These are phyloP conservation scores for Hemicrepidius hirtus DNA, from an alignment of 2,888 invertebrate species.

Conservation along the genomic window DNA sequence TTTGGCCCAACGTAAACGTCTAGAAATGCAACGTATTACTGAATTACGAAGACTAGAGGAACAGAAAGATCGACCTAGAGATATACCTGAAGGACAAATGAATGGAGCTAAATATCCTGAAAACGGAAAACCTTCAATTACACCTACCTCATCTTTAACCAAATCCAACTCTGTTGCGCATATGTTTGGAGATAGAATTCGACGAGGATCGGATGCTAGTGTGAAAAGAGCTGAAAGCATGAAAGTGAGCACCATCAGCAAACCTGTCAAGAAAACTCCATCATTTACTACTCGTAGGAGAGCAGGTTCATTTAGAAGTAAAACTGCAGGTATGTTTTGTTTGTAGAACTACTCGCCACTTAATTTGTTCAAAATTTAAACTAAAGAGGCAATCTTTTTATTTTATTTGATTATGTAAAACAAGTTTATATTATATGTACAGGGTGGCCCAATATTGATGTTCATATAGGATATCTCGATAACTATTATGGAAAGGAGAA, in stretches of 20 bases:
- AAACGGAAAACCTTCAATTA: slow-evolving; percentile 42
- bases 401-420: too few relatives aligned
- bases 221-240: slow-evolving; percentile 93
- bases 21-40: slow-evolving; percentile 92
- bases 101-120: slow-evolving; percentile 65
- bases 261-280: slow-evolving; percentile 92
- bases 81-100: slow-evolving; percentile 69
- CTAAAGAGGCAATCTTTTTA: too few relatives aligned
- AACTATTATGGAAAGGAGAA: too few relatives aligned
- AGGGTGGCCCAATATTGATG: too few relatives aligned
- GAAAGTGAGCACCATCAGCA: slow-evolving; percentile 79
- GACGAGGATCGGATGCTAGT: slow-evolving; percentile 75
- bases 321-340: slow-evolving; percentile 75
- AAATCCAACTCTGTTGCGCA: slow-evolving; percentile 78
- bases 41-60: slow-evolving; percentile 89
- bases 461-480: too few relatives aligned
- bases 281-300: slow-evolving; percentile 95
- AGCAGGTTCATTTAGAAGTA: slow-evolving; percentile 85
- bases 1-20: slow-evolving; percentile 86
- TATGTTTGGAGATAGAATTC: slow-evolving; percentile 75
- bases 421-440: too few relatives aligned
- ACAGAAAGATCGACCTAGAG: slow-evolving; percentile 74
- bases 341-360: background rate
- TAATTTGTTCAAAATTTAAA: background rate
- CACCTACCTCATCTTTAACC: slow-evolving; percentile 71